Conservation (phyloP, 2,797 vertebrate genomes). For the Coregonus suidteri region DNA sequence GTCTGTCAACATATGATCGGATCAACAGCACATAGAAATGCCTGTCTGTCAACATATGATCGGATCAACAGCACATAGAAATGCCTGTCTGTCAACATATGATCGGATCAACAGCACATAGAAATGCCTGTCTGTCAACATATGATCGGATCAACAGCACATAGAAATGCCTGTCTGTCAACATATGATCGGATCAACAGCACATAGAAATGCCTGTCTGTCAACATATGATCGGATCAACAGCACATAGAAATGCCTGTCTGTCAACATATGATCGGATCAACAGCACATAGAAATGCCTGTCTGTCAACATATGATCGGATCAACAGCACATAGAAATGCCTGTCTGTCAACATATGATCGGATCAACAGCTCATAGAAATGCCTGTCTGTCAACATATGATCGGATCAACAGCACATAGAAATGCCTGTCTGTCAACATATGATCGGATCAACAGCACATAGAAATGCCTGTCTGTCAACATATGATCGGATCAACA, state of each 20-base stretch:
- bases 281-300: slow-evolving; percentile 24
- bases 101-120: slow-evolving; percentile 59
- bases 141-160: not conserved
- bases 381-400: not conserved
- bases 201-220: slow-evolving; percentile 17
- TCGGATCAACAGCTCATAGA: slow-evolving; percentile 56
- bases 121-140: not conserved
- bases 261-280: not conserved
- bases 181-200: slow-evolving; percentile 59
- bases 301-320: slow-evolving; percentile 55
- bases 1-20: not conserved
- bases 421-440: slow-evolving; percentile 51
- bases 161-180: slow-evolving; percentile 49
- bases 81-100: not conserved
- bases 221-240: slow-evolving; percentile 52
- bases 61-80: slow-evolving; percentile 56
- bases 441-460: slow-evolving; percentile 60
- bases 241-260: slow-evolving; percentile 32
- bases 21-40: slow-evolving; percentile 9
- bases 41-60: slow-evolving; percentile 55
- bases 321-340: slow-evolving; percentile 54
- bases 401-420: no score
- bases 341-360: not conserved
- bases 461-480: slow-evolving; percentile 4
- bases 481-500: slow-evolving; percentile 55